phyloP scores from a whole-genome alignment of 2,797 vertebrate genomes.

The Trichosurus vulpecula region DNA sequence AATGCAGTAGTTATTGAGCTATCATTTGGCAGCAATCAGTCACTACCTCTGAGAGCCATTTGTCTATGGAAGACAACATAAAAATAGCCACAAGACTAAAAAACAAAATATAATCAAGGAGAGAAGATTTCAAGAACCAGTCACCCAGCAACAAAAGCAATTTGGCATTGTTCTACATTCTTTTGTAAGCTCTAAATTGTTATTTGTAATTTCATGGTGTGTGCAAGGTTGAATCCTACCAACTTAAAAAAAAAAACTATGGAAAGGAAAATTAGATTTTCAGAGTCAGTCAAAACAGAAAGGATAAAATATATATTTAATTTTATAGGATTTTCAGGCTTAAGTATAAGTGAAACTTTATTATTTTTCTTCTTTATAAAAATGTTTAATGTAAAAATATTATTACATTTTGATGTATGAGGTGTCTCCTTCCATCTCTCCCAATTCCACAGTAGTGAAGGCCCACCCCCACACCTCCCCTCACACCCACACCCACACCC shows the following conservation, averaged over 20 bases:
- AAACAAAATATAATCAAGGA: conserved; percentile 43
- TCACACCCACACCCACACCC: no score
- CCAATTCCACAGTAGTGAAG: no score
- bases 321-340: neutral
- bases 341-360: neutral
- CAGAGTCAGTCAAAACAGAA: neutral
- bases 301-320: neutral
- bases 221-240: neutral
- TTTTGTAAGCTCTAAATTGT: conserved; percentile 39
- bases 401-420: neutral
- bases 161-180: conserved; percentile 1
- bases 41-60: conserved; percentile 56
- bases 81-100: conserved; percentile 44
- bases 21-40: conserved; percentile 64
- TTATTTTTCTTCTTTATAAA: neutral
- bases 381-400: neutral
- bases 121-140: conserved; percentile 40
- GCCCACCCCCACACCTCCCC: no score
- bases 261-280: neutral
- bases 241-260: neutral
- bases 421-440: neutral
- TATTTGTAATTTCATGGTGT: conserved; percentile 37
- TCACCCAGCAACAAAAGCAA: conserved; percentile 40
- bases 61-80: conserved; percentile 51
- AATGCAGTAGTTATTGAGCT: conserved; percentile 63